Evolutionary conservation across 2,797 vertebrate genomes (phyloP).

Genomic region (Strix occidentalis): DNA sequence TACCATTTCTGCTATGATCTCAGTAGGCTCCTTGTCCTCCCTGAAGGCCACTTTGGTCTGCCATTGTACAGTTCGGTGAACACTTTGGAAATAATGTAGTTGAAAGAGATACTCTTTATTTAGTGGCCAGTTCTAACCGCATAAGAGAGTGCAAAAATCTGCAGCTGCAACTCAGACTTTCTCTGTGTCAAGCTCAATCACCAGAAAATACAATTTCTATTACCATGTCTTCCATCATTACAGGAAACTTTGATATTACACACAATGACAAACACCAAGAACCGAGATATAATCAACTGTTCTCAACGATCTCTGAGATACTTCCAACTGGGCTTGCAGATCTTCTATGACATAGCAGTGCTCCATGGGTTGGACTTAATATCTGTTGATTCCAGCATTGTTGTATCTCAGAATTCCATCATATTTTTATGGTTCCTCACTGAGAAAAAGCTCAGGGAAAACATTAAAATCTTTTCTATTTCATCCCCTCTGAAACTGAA

Average conservation of each 20-base stretch:
- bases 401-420: neutral
- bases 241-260: neutral
- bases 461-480: neutral
- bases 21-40: neutral
- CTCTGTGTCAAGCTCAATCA: neutral
- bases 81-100: neutral
- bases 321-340: neutral
- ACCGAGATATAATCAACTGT: neutral
- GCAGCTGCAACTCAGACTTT: neutral
- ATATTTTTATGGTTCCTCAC: neutral
- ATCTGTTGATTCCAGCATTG: neutral
- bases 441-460: neutral
- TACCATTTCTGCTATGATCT: neutral
- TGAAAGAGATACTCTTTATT: neutral
- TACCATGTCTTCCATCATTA: neutral
- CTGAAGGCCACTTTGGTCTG: neutral
- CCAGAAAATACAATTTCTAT: neutral
- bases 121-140: neutral
- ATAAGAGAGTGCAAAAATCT: neutral
- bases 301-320: neutral
- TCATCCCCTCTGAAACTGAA: neutral
- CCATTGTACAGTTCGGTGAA: neutral
- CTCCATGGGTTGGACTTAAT: neutral
- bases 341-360: neutral
- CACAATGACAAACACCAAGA: neutral